Evolutionary conservation across 2,888 invertebrate species (phyloP).

Genomic region (Diarsia rubi): DNA sequence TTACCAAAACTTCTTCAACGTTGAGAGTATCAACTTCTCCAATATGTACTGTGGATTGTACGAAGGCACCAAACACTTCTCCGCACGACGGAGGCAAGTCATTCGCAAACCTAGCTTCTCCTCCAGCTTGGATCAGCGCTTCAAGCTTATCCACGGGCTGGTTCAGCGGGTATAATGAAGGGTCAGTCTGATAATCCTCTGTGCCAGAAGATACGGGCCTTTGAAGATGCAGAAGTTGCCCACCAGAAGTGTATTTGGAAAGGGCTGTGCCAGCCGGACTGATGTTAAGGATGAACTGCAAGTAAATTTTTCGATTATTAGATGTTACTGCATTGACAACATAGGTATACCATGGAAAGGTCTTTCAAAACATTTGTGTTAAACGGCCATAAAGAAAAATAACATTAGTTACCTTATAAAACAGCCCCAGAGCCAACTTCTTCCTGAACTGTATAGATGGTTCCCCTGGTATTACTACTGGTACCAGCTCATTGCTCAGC

Average conservation of each 20-base stretch:
- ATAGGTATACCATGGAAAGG: background rate
- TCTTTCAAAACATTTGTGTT: background rate
- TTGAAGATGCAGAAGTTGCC: conserved; percentile 83
- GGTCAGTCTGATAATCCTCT: conserved; percentile 91
- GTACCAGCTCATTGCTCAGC: conserved; percentile 91
- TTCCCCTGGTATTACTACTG: conserved; percentile 92
- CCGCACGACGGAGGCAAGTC: conserved; percentile 91
- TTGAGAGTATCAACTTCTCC: conserved; percentile 92
- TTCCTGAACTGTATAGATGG: conserved; percentile 93
- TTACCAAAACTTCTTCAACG: conserved; percentile 91
- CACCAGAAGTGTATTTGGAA: conserved; percentile 88
- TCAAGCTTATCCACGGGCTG: conserved; percentile 93
- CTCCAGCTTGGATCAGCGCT: conserved; percentile 90
- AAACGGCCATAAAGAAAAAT: background rate
- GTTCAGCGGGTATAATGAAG: conserved; percentile 92
- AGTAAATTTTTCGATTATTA: background rate
- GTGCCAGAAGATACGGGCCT: conserved; percentile 91
- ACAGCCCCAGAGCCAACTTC: conserved; percentile 93
- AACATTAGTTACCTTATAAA: conserved; percentile 92
- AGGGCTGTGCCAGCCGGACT: conserved; percentile 82
- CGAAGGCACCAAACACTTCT: conserved; percentile 93
- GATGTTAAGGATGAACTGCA: conserved; percentile 90
- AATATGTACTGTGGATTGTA: conserved; percentile 90
- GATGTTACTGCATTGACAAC: background rate
- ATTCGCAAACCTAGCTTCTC: conserved; percentile 93